These are phyloP conservation scores for Gnathonemus echidnorhynchus DNA, from an alignment of 2,113 vertebrate genomes.

Conservation along the genomic window DNA sequence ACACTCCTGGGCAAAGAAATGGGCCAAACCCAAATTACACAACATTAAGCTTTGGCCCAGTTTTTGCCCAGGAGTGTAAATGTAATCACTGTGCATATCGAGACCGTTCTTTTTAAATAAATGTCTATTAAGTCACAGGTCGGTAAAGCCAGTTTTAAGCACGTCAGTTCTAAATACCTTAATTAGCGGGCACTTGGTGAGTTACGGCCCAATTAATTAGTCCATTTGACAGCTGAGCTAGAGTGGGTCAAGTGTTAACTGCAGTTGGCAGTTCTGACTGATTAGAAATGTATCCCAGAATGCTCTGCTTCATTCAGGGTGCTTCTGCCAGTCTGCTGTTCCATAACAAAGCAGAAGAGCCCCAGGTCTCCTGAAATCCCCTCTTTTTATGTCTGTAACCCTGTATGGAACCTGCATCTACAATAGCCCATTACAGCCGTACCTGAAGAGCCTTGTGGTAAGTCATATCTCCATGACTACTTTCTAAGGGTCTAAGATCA, in stretches of 20 bases:
- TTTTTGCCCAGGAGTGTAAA: background rate
- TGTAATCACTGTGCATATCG: background rate
- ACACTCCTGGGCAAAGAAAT: background rate
- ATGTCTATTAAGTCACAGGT: constrained; percentile 2
- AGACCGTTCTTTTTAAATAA: background rate
- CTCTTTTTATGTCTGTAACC: background rate
- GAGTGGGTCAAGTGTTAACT: background rate
- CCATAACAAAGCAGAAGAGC: background rate
- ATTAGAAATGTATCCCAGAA: background rate
- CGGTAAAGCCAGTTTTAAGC: background rate
- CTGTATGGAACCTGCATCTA: background rate
- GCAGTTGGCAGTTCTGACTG: background rate
- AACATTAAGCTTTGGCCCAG: background rate
- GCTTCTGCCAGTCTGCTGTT: background rate
- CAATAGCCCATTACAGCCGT: background rate
- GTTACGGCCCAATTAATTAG: background rate
- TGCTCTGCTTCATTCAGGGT: background rate
- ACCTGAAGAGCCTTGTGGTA: background rate
- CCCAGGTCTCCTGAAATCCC: background rate
- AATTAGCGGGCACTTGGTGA: background rate
- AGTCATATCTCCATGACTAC: background rate
- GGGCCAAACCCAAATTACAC: background rate
- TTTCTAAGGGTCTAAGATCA: background rate
- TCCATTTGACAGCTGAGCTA: background rate
- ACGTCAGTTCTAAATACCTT: background rate